Evolutionary conservation across 2,888 invertebrate species (phyloP), one percentile per base, ranked within the genome.

Genomic region (Priocnemis perturbator): DNA sequence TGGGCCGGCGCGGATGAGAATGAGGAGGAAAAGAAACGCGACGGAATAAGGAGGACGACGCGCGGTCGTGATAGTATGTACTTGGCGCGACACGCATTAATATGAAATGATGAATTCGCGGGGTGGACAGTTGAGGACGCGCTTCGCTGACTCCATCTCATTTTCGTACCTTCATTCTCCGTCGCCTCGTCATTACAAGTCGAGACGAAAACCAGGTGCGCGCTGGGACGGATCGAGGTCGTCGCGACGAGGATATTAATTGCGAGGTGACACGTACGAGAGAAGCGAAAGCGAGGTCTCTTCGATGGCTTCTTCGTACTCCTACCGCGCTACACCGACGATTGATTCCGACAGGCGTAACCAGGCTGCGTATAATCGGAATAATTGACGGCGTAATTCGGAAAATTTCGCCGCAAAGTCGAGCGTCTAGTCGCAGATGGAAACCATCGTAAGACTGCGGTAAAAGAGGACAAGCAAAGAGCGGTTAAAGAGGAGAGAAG

Each of bases 161-260:
- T 77, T 81, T 81, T 63, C 76, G 69, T 77, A 79, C 77, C 74
- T 79, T 81, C 77, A 73, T 70, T 69, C 78, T 71, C n/a, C 72
- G 76, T 76, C 80, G 60, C 57, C 50, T 57, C 67, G 71, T 71
- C 66, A 67, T 80, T 80, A 73, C 78, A 66, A 64, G 76, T 73
- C 69, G 75, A 81, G 79, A 81, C 77, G 80, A 81, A 78, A 81
- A 79, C 79, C 81, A 81, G 81, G 81, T 81, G 81, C 82, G 26
- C 26, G 80, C 73, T 78, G 79, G 65, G 78, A 78, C 73, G 77
- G 80, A 83, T 83, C 76, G 81, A 78, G 82, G 85, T 78, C 82
- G 82, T 70, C 73, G 76, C 75, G 78, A 77, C 79, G 82, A 73
- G 83, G 80, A 83, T 84, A 84, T 85, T 85, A 84, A 85, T 84